phyloP scores from a whole-genome alignment of 37 sponge, comb jelly and placozoan genomes.

The Hexactinellida sp. region DNA sequence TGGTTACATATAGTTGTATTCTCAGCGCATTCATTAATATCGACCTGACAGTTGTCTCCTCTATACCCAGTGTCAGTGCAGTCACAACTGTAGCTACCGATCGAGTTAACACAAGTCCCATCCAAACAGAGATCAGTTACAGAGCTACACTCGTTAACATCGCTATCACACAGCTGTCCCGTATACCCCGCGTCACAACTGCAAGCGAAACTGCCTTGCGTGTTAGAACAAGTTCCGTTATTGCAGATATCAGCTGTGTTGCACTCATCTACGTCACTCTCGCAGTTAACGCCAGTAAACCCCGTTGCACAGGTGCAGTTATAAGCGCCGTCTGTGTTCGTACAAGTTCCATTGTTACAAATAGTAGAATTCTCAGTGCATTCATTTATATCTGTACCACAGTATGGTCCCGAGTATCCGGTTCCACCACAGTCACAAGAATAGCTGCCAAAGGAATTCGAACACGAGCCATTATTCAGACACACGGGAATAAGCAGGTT shows the following conservation, averaged over 20 bases:
- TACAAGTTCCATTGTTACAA: not conserved
- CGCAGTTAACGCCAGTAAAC: not conserved
- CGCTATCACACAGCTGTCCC: not conserved
- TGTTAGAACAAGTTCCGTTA: not conserved
- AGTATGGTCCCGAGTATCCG: not conserved
- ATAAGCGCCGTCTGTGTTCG: not conserved
- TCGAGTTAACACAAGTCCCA: not conserved
- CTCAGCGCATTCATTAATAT: not conserved
- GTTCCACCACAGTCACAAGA: not conserved
- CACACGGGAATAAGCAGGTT: not conserved
- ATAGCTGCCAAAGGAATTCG: not conserved
- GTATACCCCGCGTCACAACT: not conserved
- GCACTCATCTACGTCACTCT: not conserved
- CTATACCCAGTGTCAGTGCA: not conserved
- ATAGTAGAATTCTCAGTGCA: not conserved
- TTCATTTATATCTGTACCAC: not conserved
- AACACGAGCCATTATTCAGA: not conserved
- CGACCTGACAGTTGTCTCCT: not conserved
- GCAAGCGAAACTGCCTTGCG: not conserved
- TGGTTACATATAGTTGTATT: constrained; percentile 1
- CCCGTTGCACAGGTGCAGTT: not conserved
- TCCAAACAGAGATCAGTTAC: not conserved
- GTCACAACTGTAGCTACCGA: not conserved
- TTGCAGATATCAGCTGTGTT: not conserved
- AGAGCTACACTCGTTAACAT: not conserved